Base-by-base conservation (phyloP, 2,797 vertebrate species). In the Pteropus rufus region DNA sequence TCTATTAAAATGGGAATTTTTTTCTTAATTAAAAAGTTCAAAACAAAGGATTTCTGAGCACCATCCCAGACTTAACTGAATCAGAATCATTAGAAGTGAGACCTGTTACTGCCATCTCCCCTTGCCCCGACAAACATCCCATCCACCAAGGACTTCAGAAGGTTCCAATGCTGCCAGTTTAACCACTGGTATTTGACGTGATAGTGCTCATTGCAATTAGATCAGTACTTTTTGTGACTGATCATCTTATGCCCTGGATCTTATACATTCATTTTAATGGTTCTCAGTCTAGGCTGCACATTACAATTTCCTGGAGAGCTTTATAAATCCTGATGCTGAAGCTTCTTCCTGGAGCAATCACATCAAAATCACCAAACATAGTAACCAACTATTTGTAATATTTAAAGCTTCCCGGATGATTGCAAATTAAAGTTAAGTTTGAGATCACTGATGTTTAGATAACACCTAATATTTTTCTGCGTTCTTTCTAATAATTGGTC, bases 371-470 rank as follows among this genome's bases (percentile, higher is more conserved):
- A 70, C 21, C 49, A 94, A 73, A 65, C 83, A 52, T 10, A 7
- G 9, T 52, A 46, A 60, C 24, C 79, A 89, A 31, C 24, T 80
- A 81, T 88, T 81, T 64, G n/a, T 67, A 93, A 80, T 26, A 83
- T 95, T 94, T 91, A 82, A 96, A 94, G 65, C 26, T 84, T 75
- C 89, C n/a, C 19, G 69, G 67, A 77, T 89, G 70, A 89, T 70
- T 77, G 36, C 8, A 67, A 46, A 7, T 41, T 7, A 49, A 62
- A 89, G n/a, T 85, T 36, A 64, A 92, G 65, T 88, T 88, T 82
- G 67, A 91, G 44, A 54, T 19, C 93, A 44, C 62, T 23, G 18
- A 60, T 80, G 56, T 49, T 26, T 44, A 58, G 86, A 60, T 69
- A 77, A 69, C n/a, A 81, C 7, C 54, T 91, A 86, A 15, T 14